Evolutionary conservation across 1,140 invertebrate species (phyloP), one percentile per base, ranked within the genome.

Genomic region (Antheraea mylitta): DNA sequence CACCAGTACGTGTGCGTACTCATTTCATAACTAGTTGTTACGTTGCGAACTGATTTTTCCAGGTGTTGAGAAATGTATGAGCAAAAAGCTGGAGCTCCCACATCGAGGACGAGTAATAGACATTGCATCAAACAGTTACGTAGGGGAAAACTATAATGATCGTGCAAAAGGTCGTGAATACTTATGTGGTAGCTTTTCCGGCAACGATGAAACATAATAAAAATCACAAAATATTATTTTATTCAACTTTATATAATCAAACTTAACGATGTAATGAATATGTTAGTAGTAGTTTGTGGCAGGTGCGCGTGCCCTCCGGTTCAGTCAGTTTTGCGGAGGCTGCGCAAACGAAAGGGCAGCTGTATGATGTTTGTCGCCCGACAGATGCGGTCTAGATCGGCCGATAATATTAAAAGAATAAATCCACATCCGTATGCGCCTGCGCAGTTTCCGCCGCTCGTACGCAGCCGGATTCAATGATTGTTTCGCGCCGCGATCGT

Each of bases 1-100:
- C 79, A 82, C 68, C 68, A 71, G 79, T 73, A 80, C 70, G 74
- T 87, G 88, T 87, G 77, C 85, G 81, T 86, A 83, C 85, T 76
- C 77, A 82, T 92, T 91, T 92, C 90, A 90, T 90, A 92, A 92
- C 85, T 68, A 71, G 45, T 53, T 82, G 81, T 90, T 90, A 90
- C 90, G 87, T 88, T 90, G 80, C 73, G 70, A 77, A 78, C 75
- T 76, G 75, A 89, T 79, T 88, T 88, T 88, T 85, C 87, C 82
- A 85, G 79, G 73, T 75, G 84, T 87, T 92, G 82, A 79, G 86
- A 90, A 89, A 89, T 70, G 66, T 63, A 67, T 62, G 30, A 68
- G 78, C 81, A 85, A 90, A 90, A 90, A 89, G 82, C 77, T 76
- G 80, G 68, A 76, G 80, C 82, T 90, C 89, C 79, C 87, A 87